A percentile compares a stretch with the other conserved stretches of the same genome.
Evolutionary conservation across 2,113 vertebrate species (phyloP).

Genomic region (Syngnathus typhle): DNA sequence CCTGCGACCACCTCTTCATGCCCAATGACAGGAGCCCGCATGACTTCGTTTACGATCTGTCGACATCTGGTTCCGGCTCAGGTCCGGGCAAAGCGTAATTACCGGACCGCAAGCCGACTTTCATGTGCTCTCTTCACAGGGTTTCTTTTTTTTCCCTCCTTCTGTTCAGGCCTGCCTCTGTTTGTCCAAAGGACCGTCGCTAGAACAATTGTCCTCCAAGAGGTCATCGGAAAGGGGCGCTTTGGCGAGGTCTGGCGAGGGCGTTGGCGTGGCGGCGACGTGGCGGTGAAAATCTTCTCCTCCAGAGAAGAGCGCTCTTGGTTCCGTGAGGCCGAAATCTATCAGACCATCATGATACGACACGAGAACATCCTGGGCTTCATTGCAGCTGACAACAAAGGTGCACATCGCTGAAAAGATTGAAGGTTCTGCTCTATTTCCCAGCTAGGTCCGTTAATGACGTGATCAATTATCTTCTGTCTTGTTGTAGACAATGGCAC

Average conservation of each 20-base stretch:
- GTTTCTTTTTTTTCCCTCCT: neutral
- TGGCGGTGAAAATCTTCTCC: conserved; percentile 97
- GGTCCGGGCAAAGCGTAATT: conserved; percentile 66
- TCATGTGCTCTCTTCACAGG: neutral
- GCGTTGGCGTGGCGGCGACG: conserved; percentile 87
- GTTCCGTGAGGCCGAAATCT: conserved; percentile 96
- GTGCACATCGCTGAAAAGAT: conserved; percentile 48
- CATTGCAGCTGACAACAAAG: conserved; percentile 95
- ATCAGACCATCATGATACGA: conserved; percentile 92
- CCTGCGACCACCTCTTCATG: conserved; percentile 88
- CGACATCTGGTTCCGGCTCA: conserved; percentile 93
- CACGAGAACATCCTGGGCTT: conserved; percentile 96
- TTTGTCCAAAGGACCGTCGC: conserved; percentile 94
- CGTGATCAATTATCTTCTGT: neutral
- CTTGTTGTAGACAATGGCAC: conserved; percentile 85
- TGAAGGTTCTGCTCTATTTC: neutral
- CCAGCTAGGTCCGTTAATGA: neutral
- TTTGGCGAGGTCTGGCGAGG: conserved; percentile 96
- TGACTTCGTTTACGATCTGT: conserved; percentile 93
- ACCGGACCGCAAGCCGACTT: neutral
- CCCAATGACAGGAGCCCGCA: conserved; percentile 92
- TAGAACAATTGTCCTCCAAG: conserved; percentile 90
- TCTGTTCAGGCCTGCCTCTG: conserved; percentile 79
- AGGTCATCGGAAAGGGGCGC: conserved; percentile 93
- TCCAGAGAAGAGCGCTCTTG: conserved; percentile 93